A percentile compares a stretch with the other conserved stretches of the same genome.
phyloP scores from a whole-genome alignment of 2,888 invertebrate species.

The Drosophila birchii region DNA sequence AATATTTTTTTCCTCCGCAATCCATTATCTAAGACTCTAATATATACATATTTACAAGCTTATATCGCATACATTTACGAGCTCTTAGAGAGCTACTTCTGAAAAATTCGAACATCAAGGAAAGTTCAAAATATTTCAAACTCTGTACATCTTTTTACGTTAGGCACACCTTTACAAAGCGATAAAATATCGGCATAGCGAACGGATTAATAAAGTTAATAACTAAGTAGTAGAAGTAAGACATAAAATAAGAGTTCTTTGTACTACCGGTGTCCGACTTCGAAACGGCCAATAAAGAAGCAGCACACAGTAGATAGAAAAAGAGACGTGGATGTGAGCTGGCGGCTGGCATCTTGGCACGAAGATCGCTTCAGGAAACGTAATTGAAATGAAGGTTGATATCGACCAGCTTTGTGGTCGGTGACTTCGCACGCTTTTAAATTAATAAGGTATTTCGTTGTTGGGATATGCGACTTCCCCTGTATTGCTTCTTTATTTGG shows the following conservation, averaged over 20 bases:
- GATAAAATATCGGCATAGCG: conserved; percentile 81
- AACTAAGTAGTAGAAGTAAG: conserved; percentile 81
- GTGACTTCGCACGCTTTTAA: conserved; percentile 24
- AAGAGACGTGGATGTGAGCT: conserved; percentile 79
- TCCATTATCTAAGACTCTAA: neutral
- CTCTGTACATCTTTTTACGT: conserved; percentile 47
- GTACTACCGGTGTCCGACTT: conserved; percentile 82
- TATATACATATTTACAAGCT: conserved; percentile 39
- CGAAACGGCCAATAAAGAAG: conserved; percentile 79
- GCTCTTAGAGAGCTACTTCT: neutral
- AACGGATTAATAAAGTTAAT: conserved; percentile 82
- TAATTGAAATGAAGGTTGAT: conserved; percentile 33
- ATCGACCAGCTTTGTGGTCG: conserved; percentile 14
- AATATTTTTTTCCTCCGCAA: neutral
- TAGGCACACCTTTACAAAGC: conserved; percentile 77
- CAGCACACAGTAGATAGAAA: conserved; percentile 81
- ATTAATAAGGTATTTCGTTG: conserved; percentile 11
- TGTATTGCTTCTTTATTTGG: conserved; percentile 17
- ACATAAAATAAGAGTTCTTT: conserved; percentile 80
- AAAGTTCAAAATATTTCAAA: conserved; percentile 8
- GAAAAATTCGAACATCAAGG: conserved; percentile 3
- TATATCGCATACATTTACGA: conserved; percentile 1
- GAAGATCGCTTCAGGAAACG: conserved; percentile 4
- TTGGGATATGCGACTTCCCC: conserved; percentile 12
- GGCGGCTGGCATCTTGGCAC: conserved; percentile 65